Conservation (phyloP, 2,113 vertebrate species). For the Daboia siamensis region DNA sequence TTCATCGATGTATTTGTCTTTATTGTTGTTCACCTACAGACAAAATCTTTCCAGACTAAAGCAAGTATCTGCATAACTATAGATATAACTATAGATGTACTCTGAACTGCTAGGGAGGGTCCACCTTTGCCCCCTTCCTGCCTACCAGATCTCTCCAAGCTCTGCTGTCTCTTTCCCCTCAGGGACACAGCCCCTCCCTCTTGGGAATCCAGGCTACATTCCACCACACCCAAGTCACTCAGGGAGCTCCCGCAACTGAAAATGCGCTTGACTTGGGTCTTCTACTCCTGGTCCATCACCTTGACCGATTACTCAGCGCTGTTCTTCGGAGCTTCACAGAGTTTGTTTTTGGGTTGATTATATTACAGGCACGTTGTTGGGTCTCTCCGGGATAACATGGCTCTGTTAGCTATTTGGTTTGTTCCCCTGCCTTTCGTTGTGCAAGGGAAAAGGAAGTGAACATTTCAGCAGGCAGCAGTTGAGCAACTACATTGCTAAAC, state of each 20-base stretch:
- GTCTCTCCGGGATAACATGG: background rate
- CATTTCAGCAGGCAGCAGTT: background rate
- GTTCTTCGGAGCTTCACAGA: background rate
- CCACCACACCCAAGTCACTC: background rate
- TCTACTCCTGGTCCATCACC: background rate
- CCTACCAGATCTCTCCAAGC: background rate
- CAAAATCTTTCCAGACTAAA: background rate
- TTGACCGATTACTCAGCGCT: background rate
- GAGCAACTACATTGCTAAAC: slow-evolving; percentile 51
- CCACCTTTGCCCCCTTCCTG: background rate
- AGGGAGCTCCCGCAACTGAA: background rate
- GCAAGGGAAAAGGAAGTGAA: slow-evolving; percentile 26
- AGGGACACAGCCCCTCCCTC: background rate
- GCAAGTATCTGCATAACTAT: background rate
- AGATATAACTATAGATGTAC: background rate
- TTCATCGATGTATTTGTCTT: background rate
- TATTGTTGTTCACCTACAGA: background rate
- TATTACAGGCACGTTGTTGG: background rate
- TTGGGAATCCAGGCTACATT: background rate
- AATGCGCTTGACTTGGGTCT: background rate
- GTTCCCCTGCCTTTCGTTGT: background rate
- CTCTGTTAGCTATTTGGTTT: background rate
- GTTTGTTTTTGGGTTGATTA: background rate
- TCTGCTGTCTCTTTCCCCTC: background rate
- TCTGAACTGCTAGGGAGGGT: background rate